These are phyloP conservation scores for Andrena bucephala DNA, from an alignment of 2,888 invertebrate species.

Conservation along the genomic window DNA sequence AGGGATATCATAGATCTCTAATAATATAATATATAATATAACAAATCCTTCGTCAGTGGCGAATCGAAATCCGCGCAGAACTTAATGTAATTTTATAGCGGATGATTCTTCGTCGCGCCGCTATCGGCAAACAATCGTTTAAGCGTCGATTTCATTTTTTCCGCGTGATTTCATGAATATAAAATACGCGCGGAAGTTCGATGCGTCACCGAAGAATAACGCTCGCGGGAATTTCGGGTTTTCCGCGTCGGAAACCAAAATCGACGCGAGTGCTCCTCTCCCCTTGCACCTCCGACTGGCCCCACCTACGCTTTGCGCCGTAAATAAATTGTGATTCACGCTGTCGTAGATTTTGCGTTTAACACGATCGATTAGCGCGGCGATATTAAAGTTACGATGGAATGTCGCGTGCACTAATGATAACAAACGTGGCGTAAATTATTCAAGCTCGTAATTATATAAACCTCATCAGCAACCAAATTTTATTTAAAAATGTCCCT, in stretches of 20 bases:
- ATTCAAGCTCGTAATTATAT: too few species aligned
- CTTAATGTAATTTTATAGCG: neutral
- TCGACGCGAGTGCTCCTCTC: neutral
- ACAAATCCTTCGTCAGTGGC: too few species aligned
- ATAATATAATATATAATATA: too few species aligned
- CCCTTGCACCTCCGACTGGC: too few species aligned
- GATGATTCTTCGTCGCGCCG: neutral
- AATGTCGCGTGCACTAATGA: neutral
- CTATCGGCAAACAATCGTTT: conserved; percentile 18
- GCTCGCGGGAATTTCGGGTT: neutral
- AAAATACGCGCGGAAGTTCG: neutral
- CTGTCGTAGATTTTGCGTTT: neutral
- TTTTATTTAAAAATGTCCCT: too few species aligned
- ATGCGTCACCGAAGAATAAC: conserved; percentile 9
- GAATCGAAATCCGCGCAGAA: too few species aligned
- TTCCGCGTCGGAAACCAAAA: conserved; percentile 15
- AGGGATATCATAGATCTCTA: too few species aligned
- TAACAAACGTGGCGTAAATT: neutral
- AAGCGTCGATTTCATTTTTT: conserved; percentile 24
- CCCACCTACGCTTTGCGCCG: neutral
- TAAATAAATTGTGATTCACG: conserved; percentile 1
- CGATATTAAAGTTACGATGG: neutral
- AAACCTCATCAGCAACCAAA: too few species aligned
- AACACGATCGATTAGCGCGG: neutral
- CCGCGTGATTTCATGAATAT: conserved; percentile 26